Conservation (phyloP, 2,888 invertebrate genomes). For the Acholoe squamosa region DNA sequence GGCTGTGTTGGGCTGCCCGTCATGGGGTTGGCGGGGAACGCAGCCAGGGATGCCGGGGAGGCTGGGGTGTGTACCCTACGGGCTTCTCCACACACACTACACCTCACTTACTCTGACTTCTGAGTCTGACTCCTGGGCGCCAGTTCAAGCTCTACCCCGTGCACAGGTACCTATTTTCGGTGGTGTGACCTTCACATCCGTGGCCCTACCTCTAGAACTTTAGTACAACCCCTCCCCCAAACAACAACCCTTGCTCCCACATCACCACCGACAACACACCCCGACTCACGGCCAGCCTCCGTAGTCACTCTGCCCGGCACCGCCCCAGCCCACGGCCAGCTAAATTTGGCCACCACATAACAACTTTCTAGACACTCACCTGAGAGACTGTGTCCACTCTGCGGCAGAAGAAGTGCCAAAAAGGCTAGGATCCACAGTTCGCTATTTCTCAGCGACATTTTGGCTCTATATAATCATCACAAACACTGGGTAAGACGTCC, state of each 20-base stretch:
- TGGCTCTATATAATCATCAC: not conserved
- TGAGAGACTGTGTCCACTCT: conserved; percentile 34
- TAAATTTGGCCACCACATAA: conserved; percentile 30
- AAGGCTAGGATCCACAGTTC: conserved; percentile 47
- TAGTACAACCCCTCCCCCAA: not conserved
- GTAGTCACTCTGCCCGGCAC: not conserved
- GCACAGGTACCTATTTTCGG: not conserved
- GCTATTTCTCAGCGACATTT: conserved; percentile 38
- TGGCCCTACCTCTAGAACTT: too few relatives aligned
- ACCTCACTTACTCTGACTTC: not conserved
- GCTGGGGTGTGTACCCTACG: not conserved
- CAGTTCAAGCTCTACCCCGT: not conserved
- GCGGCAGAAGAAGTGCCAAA: conserved; percentile 38
- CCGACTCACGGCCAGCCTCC: not conserved
- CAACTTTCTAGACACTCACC: conserved; percentile 21
- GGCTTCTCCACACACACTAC: not conserved
- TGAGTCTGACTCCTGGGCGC: not conserved
- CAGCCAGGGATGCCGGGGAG: not conserved
- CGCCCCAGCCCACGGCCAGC: not conserved
- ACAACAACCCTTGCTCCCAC: not conserved
- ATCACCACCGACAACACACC: not conserved
- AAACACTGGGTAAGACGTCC: not conserved
- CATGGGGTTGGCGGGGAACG: not conserved
- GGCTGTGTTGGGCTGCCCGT: not conserved
- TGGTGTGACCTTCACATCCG: not conserved